A percentile compares a stretch with the other conserved stretches of the same genome.
These are phyloP conservation scores for Hemiscyllium ocellatum DNA, from an alignment of 2,113 vertebrate genomes.

Conservation along the genomic window DNA sequence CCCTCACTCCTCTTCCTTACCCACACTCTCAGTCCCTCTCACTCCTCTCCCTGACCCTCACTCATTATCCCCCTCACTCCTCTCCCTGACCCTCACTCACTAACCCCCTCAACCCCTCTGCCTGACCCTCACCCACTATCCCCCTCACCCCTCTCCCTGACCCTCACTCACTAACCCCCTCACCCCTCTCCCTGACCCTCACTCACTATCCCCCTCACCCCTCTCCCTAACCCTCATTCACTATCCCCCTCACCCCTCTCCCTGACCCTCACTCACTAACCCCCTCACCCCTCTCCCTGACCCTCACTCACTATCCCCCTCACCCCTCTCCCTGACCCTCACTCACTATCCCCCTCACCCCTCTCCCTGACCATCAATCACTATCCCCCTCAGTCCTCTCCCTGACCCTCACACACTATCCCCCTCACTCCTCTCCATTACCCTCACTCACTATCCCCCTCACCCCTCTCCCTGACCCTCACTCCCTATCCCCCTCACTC, in stretches of 20 bases:
- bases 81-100: no score
- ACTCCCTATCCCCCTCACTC: background rate
- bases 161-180: background rate
- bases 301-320: background rate
- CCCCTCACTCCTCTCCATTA: no score
- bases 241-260: background rate
- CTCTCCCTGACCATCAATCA: background rate
- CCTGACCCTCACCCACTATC: no score
- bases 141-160: background rate
- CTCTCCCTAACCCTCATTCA: background rate
- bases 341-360: background rate
- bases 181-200: background rate
- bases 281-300: background rate
- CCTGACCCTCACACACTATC: background rate
- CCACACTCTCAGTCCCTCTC: background rate
- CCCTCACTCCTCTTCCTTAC: no score
- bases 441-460: background rate
- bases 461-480: no score
- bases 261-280: background rate
- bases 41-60: no score
- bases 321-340: no score
- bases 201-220: background rate
- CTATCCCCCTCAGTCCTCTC: background rate
- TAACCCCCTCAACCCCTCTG: no score
- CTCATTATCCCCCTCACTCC: no score